Base-by-base conservation (phyloP, 2,113 vertebrate species). In the Oncorhynchus clarkii region DNA sequence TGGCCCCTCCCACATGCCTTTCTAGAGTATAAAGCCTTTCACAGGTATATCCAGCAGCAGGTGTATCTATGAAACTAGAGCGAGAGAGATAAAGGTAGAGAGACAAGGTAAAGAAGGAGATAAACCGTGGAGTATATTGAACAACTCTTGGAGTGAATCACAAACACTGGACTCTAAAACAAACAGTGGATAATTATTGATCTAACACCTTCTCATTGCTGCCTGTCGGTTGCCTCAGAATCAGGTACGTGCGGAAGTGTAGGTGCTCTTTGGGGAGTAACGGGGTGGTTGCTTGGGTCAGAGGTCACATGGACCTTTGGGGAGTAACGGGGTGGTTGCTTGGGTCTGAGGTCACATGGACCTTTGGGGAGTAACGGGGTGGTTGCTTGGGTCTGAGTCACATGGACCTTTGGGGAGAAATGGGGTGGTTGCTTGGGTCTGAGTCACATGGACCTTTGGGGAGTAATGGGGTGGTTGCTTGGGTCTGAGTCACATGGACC, bases 21-120 rank as follows among this genome's bases (percentile, higher is more conserved):
- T 45, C 39, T 24, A 13, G 39, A 11, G 59, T 89, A 87, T 88
- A 89, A 86, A 89, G n/a, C 34, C 60, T 7, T 39, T 9, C 9
- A 73, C 71, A 65, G 34, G 68, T 83, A 75, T 79, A 81, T 3
- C 1, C 20, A 39, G 72, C 27, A 51, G 64, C 48, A 88, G 74
- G 73, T 81, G 76, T 62, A 45, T 45, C 7, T 83, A 66, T 71
- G 20, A 16, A 1, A 70, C 29, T 54, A 54, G 5, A 24, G 4
- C 54, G 5, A 59, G 49, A 60, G 39, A 45, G 9, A 45, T 39
- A 22, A 18, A 4, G 59, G 20, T 14, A 66, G n/a, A 11, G 22
- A 59, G 18, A 48, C 13, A 29, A 72, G 24, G 45, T 70, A 11
- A 9, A 49, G 34, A 26, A 7, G 2, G 20, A 24, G 22, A 12